Evolutionary conservation across 1,140 invertebrate species (phyloP).

Genomic region (Drosophila nasuta): DNA sequence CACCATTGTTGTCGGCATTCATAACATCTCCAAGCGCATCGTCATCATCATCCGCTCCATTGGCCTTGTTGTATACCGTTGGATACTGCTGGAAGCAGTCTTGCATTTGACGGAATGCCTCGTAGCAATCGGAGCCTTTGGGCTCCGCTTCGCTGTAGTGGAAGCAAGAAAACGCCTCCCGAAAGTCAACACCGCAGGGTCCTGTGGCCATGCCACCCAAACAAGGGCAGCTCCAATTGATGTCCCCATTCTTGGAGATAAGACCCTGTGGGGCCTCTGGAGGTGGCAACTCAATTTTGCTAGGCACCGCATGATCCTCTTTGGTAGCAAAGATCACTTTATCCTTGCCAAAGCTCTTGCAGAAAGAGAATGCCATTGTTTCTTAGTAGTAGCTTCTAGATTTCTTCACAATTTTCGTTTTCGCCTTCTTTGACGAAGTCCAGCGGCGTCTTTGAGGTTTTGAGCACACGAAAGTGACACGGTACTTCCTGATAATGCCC

Average conservation of each 20-base stretch:
- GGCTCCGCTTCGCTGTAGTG: slow-evolving; percentile 92
- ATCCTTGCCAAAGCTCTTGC: slow-evolving; percentile 89
- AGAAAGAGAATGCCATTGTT: slow-evolving; percentile 86
- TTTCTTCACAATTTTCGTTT: slow-evolving; percentile 17
- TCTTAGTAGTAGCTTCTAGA: background rate
- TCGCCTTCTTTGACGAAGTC: slow-evolving; percentile 44
- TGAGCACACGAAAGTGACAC: slow-evolving; percentile 87
- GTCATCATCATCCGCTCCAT: slow-evolving; percentile 86
- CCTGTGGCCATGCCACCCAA: slow-evolving; percentile 97
- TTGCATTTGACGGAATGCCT: slow-evolving; percentile 96
- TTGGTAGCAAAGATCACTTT: slow-evolving; percentile 93
- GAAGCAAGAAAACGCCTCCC: slow-evolving; percentile 97
- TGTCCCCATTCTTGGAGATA: slow-evolving; percentile 94
- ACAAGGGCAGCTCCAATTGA: slow-evolving; percentile 99
- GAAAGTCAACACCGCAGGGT: slow-evolving; percentile 96
- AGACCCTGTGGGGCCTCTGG: slow-evolving; percentile 91
- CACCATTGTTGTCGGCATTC: slow-evolving; percentile 42
- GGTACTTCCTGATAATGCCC: slow-evolving; percentile 85
- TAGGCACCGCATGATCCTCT: slow-evolving; percentile 91
- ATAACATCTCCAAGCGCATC: slow-evolving; percentile 62
- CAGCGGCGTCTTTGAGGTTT: slow-evolving; percentile 79
- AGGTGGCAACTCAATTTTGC: slow-evolving; percentile 90
- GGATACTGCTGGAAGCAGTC: slow-evolving; percentile 96
- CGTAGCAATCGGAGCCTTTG: slow-evolving; percentile 95
- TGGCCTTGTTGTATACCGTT: slow-evolving; percentile 91